Conservation (phyloP, 2,113 vertebrate genomes). For the Cygnus buccinator region DNA sequence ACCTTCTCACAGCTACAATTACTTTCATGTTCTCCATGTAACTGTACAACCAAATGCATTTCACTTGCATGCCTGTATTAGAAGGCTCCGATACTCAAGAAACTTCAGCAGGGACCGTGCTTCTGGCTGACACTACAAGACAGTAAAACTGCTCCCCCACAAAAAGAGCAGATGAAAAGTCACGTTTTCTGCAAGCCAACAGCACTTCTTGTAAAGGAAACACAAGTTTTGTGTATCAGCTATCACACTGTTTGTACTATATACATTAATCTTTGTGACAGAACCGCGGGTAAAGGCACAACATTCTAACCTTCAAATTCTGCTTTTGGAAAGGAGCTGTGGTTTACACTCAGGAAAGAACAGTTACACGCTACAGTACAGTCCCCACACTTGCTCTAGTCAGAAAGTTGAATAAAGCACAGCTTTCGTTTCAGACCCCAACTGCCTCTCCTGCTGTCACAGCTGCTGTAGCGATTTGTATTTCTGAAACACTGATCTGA, state of each 20-base stretch:
- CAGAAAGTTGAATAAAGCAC: background rate
- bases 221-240: background rate
- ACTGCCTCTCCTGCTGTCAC: too few relatives aligned
- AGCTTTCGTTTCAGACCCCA: background rate
- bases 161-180: background rate
- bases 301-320: background rate
- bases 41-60: background rate
- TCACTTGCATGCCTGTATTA: background rate
- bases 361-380: too few relatives aligned
- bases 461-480: background rate
- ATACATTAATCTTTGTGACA: background rate
- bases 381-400: background rate
- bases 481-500: background rate
- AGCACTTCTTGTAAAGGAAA: background rate
- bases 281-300: background rate
- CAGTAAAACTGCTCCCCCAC: background rate
- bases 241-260: background rate
- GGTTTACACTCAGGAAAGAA: background rate
- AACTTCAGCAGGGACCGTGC: background rate
- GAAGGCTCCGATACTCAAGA: background rate
- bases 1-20: background rate
- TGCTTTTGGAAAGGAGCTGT: background rate
- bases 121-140: background rate
- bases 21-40: background rate
- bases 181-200: rapidly evolving